These are phyloP conservation scores for Helicoverpa assulta DNA, from an alignment of 2,888 invertebrate genomes.

Conservation along the genomic window DNA sequence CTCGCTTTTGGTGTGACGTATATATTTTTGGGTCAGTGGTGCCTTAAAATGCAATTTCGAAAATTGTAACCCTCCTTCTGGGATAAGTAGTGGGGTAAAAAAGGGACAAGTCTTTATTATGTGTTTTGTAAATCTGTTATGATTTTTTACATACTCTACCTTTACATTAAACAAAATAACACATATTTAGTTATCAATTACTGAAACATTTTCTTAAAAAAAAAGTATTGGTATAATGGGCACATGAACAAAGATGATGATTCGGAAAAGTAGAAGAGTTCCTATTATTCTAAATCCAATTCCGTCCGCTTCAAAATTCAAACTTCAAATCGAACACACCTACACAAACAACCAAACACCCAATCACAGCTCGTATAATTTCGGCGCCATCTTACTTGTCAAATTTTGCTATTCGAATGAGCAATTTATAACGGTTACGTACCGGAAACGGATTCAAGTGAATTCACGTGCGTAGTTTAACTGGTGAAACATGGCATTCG, in stretches of 20 bases:
- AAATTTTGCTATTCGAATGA: conserved; percentile 61
- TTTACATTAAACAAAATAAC: too few species aligned
- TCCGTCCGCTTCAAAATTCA: not conserved
- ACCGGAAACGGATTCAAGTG: conserved; percentile 81
- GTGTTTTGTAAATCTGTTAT: too few species aligned
- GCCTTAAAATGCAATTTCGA: not conserved
- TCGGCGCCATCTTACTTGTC: conserved; percentile 59
- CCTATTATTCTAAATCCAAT: too few species aligned
- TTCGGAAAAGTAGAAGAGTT: too few species aligned
- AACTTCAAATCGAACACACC: not conserved
- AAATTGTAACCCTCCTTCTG: not conserved
- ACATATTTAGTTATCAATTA: too few species aligned
- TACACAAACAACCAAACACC: conserved; percentile 27
- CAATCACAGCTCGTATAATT: conserved; percentile 52
- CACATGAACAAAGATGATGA: too few species aligned
- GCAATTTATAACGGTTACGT: conserved; percentile 74
- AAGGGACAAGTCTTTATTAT: too few species aligned
- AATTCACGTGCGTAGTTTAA: conserved; percentile 82
- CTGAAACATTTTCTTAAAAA: too few species aligned
- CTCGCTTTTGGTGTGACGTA: conserved; percentile 13
- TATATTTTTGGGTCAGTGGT: conserved; percentile 11
- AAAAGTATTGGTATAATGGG: too few species aligned
- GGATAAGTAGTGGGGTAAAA: too few species aligned
- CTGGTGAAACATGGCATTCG: conserved; percentile 82
- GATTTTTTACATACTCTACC: too few species aligned